Conservation (phyloP, 2,113 vertebrate species). For the Patagioenas fasciata region DNA sequence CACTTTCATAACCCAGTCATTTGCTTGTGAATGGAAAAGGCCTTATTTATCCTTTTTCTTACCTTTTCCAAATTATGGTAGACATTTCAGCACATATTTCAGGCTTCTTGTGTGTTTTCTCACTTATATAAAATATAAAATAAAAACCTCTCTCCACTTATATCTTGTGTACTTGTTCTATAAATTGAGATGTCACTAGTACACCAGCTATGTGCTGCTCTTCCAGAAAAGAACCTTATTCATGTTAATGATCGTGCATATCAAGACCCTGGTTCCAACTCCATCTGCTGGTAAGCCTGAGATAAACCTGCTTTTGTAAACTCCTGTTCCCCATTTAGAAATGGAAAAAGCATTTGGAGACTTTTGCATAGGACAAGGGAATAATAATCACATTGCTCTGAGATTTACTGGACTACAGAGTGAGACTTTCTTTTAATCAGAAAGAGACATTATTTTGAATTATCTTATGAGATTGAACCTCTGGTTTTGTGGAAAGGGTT, state of each 20-base stretch:
- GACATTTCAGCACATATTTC: not conserved
- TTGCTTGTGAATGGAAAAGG: not conserved
- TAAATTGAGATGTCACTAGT: not conserved
- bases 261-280: slow-evolving; percentile 27
- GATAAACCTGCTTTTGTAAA: not conserved
- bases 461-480: not conserved
- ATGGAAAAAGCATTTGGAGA: not conserved
- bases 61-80: not conserved
- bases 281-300: slow-evolving; percentile 48
- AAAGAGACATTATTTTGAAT: not conserved
- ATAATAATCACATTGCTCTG: not conserved
- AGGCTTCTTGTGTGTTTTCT: not conserved
- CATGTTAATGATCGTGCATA: not conserved
- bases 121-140: not conserved
- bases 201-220: not conserved
- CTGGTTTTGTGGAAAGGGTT: not conserved
- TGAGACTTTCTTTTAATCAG: not conserved
- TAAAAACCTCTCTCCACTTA: not conserved
- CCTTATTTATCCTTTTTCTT: not conserved
- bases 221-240: not conserved
- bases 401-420: not conserved
- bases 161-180: not conserved
- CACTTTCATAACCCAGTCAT: not conserved
- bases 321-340: not conserved
- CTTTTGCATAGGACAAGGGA: not conserved